phyloP scores from a whole-genome alignment of 2,113 vertebrate species.

The Apaloderma vittatum region DNA sequence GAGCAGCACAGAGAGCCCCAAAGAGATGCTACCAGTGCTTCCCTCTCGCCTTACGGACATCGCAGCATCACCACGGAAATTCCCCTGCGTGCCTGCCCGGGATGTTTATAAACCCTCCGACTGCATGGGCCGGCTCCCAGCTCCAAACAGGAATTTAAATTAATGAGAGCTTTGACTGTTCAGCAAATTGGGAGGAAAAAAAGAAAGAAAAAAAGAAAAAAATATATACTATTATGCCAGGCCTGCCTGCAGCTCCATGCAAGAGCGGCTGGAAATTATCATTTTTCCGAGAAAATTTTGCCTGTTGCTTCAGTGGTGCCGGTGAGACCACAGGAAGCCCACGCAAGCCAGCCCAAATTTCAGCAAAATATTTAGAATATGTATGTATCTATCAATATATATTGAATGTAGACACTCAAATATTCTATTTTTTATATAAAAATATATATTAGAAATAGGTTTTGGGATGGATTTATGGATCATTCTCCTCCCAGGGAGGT shows the following conservation, averaged over 20 bases:
- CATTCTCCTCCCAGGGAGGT: too few relatives aligned
- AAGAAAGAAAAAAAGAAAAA: not conserved
- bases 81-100: accelerated
- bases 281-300: not conserved
- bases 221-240: too few relatives aligned
- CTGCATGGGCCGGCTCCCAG: not conserved
- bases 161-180: not conserved
- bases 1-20: not conserved
- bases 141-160: not conserved
- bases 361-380: not conserved
- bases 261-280: not conserved
- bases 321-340: not conserved
- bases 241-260: not conserved
- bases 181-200: accelerated
- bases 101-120: not conserved
- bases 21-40: not conserved
- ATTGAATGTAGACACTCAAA: not conserved
- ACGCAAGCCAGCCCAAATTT: not conserved
- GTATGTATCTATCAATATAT: not conserved
- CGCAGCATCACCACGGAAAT: not conserved
- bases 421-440: too few relatives aligned
- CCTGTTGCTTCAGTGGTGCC: not conserved
- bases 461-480: not conserved
- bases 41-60: not conserved
- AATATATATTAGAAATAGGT: not conserved